Base-by-base conservation (phyloP, 2,113 vertebrate genomes). In the Pseudorectes ferrugineus region DNA sequence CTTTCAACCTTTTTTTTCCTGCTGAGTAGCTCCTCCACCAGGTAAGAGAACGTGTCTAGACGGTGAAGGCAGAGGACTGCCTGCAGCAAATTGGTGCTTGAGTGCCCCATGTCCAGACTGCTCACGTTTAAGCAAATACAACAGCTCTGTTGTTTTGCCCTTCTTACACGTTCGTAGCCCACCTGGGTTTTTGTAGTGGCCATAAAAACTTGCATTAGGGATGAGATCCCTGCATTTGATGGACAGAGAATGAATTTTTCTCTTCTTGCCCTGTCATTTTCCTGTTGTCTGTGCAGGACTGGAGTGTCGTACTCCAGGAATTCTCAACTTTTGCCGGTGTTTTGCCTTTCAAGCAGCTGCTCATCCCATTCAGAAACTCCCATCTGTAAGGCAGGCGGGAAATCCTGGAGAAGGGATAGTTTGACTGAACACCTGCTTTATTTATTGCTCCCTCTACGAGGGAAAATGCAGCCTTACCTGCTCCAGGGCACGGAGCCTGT, bases 401-500 rank as follows among this genome's bases (percentile, higher is more conserved):
- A n/a, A 31, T 20, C 24, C 52, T 13, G 13, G 48, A 58, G 43
- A 9, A 45, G 4, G 22, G 22, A 12, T 3, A 2, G 6, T 22
- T 38, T 25, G 52, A 51, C 8, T 10, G 14, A 65, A 43, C 2
- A 14, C 24, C 25, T 19, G 16, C 59, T 48, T 31, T 29, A 12
- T 24, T 73, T n/a, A 20, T 5, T 40, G 38, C 58, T 52, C 6
- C 35, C 23, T 68, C 10, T 24, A 1, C 1, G 6, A 29, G 45
- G 23, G 7, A 66, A 65, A 73, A 15, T 1, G 9, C 3, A 24
- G 42, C 35, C 15, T 22, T 8, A 8, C 28, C 38, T 15, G 1
- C 25, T 51, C 12, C 17, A 6, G 26, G 4, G 46, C 49, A 2
- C 9, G 0, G 0, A 22, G 19, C 35, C 29, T 5, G 1, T 2